Percentiles rank a stretch among this genome's conserved stretches.
phyloP scores from a whole-genome alignment of 2,113 vertebrate species.

The Sorex fumeus region DNA sequence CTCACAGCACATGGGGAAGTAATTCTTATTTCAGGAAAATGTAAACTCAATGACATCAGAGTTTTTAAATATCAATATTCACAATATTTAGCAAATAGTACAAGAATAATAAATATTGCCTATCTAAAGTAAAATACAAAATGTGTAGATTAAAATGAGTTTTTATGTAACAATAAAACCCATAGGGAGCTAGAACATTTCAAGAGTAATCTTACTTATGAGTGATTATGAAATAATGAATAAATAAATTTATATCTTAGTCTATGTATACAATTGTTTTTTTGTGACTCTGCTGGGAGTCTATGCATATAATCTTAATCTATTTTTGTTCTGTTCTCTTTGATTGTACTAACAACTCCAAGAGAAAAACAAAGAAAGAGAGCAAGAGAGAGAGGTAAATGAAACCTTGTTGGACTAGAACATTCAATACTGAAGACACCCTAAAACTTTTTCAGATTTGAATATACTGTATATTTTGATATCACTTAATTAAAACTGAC shows the following conservation, averaged over 20 bases:
- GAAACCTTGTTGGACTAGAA: too few species aligned
- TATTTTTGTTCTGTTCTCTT: background rate
- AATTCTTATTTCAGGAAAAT: conserved; percentile 10
- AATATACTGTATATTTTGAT: background rate
- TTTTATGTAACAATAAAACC: background rate
- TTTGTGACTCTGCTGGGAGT: too few species aligned
- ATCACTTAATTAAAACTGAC: background rate
- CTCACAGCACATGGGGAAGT: background rate
- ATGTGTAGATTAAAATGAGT: background rate
- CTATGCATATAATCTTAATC: background rate
- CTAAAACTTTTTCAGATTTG: background rate
- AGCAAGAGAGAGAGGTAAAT: background rate
- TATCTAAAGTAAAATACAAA: background rate
- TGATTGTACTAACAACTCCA: background rate
- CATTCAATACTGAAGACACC: background rate
- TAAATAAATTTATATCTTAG: background rate
- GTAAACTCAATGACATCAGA: background rate
- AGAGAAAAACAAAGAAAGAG: background rate
- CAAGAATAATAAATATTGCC: background rate
- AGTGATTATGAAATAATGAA: background rate
- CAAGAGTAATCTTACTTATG: conserved; percentile 10
- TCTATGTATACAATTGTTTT: too few species aligned
- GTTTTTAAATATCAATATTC: background rate
- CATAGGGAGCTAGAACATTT: background rate
- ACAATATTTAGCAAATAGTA: background rate